These are phyloP conservation scores for Bambusicola thoracicus DNA, from an alignment of 2,113 vertebrate genomes.

Conservation along the genomic window DNA sequence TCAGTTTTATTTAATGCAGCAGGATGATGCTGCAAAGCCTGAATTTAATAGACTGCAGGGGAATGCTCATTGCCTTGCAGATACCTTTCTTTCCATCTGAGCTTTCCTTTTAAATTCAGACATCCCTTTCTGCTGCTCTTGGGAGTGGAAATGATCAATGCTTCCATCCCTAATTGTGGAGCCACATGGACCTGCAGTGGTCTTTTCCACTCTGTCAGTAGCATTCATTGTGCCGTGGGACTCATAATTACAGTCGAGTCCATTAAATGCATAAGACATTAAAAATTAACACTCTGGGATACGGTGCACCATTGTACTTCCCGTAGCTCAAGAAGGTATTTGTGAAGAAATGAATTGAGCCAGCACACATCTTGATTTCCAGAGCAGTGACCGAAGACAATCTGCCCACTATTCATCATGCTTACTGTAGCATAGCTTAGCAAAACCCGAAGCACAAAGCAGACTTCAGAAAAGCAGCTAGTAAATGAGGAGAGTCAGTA, in stretches of 20 bases:
- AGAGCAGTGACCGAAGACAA: not conserved
- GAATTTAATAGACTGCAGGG: constrained; percentile 22
- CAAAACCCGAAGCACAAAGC: constrained; percentile 20
- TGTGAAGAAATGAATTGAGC: not conserved
- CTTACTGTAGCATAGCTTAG: constrained; percentile 5
- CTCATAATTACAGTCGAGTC: constrained; percentile 7
- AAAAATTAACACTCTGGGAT: constrained; percentile 49
- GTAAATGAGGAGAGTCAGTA: not conserved
- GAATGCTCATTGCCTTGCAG: not conserved
- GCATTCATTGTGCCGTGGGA: not conserved
- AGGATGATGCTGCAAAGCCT: constrained; percentile 59
- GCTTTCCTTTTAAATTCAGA: not conserved
- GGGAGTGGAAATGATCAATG: constrained; percentile 17
- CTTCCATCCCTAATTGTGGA: constrained; percentile 2
- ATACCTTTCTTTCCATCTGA: not conserved
- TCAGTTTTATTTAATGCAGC: constrained; percentile 31
- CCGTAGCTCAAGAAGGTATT: not conserved
- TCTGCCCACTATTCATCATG: constrained; percentile 16
- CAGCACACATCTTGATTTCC: constrained; percentile 27
- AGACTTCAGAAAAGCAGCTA: constrained; percentile 21
- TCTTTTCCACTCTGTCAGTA: not conserved
- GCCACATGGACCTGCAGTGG: not conserved
- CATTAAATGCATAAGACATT: constrained; percentile 32
- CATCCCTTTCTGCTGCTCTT: not conserved
- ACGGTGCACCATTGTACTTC: not conserved